Evolutionary conservation across 2,113 vertebrate genomes (phyloP), one percentile per base, ranked within the genome.

Genomic region (Muntiacus reevesi): DNA sequence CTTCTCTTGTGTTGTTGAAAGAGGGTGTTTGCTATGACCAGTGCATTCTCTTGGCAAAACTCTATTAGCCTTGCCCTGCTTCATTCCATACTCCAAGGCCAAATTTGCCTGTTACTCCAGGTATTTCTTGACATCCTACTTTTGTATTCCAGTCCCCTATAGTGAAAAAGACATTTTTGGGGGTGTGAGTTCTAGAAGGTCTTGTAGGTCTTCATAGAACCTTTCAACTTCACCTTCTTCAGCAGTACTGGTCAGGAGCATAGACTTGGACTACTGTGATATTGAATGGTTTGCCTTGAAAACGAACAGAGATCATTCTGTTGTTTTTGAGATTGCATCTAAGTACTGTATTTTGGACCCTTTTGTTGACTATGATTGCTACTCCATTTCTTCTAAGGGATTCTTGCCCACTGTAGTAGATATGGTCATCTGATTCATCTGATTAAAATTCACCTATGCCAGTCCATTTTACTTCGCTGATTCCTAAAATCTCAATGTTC

Each of bases 391-490:
- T 64, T 64, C 62, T 64, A 64, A 64, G 30, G 30, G 30, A 9
- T 64, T 64, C 15, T n/a, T 64, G 30, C 15, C 30, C 62, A 64
- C 62, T 17, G 30, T n/a, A 64, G 52, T 17, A 64, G 30, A 64
- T 64, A 64, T 64, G 62, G 15, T 64, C 62, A 64, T 64, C 30
- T 40, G 40, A 40, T 40, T 40, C 40, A 40, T 40, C 40, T 40
- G 40, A 40, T 40, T 40, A 40, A 64, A 64, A 64, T 64, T 64
- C 15, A 64, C 15, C 15, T 4, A 64, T 9, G 16, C 15, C 30
- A 64, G 15, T n/a, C 3, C 7, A 64, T 64, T 64, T 64, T n/a
- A n/a, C 7, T 64, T 64, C 0, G 0, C 62, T 64, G 62, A 64
- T n/a, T n/a, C 30, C 62, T 30, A n/a, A 7, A 64, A 64, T n/a